Evolutionary conservation across 2,888 invertebrate species (phyloP), one percentile per base, ranked within the genome.

Genomic region (Nudaria mundana): DNA sequence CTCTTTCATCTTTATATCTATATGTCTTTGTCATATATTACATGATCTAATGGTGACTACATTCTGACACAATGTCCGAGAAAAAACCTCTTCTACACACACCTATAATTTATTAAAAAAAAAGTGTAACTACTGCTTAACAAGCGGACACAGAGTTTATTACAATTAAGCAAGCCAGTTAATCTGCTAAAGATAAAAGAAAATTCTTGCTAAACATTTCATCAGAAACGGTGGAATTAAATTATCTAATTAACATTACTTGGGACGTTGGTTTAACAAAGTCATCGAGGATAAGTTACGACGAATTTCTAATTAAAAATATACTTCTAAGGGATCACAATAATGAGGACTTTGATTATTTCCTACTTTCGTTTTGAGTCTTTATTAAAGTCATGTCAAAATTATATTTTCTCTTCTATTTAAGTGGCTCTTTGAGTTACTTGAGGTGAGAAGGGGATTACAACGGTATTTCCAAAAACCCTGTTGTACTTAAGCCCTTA

Each of bases 221-320:
- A 61, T 61, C 63, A 61, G 63, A 61, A 70, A 66, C 57, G 68
- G 65, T 63, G 52, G 65, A 71, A 76, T 71, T 66, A 68, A 75
- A 74, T 76, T 70, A 77, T 71, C 58, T 76, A 74, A 76, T 76
- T 78, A 77, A 72, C 71, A 71, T 75, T 71, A 75, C 64, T 67
- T 47, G 56, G 58, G 62, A 64, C 66, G 69, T 65, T 56, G 69
- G 65, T 58, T 66, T 70, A 76, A 76, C 71, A 63, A 69, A 75
- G 68, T 66, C 66, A 65, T 71, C 71, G 67, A 52, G 64, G 63
- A 53, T 60, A 67, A 71, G 61, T 71, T 66, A 70, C 63, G 66
- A 52, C 58, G 52, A 70, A 68, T 59, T 61, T 66, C 60, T 71
- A 70, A 66, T 64, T 66, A 64, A 69, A 70, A 66, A 65, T 52